phyloP scores from a whole-genome alignment of 2,888 invertebrate species.

The Helicoverpa assulta region DNA sequence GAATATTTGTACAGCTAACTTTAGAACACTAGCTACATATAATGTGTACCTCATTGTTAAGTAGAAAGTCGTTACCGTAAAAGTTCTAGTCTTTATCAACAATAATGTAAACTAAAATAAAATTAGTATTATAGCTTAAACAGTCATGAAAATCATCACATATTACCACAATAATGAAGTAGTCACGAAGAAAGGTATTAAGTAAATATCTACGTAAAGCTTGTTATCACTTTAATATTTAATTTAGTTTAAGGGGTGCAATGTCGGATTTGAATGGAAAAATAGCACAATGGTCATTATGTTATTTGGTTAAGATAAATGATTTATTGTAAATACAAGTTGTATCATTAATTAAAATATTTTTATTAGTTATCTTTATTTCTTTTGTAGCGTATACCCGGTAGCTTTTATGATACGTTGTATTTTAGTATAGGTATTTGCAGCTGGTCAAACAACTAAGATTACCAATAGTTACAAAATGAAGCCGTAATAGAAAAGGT shows the following conservation, averaged over 20 bases:
- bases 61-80: slow-evolving; percentile 48
- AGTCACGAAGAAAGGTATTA: not conserved
- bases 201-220: not conserved
- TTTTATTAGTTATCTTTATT: not conserved
- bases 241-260: not conserved
- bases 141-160: slow-evolving; percentile 22
- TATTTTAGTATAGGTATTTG: too few species aligned
- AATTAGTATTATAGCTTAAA: slow-evolving; percentile 15
- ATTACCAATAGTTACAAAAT: not conserved
- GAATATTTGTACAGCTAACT: not conserved
- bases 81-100: slow-evolving; percentile 55
- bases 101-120: slow-evolving; percentile 23
- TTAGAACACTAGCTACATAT: slow-evolving; percentile 18
- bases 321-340: slow-evolving; percentile 43
- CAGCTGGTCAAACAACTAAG: not conserved
- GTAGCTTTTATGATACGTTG: too few species aligned
- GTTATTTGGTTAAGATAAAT: slow-evolving; percentile 18
- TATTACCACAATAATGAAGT: not conserved
- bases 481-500: not conserved
- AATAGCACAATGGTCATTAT: slow-evolving; percentile 19
- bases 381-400: not conserved
- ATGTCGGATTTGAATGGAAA: slow-evolving; percentile 1
- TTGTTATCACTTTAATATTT: not conserved
- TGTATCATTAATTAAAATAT: not conserved
- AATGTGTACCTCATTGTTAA: slow-evolving; percentile 36